These are phyloP conservation scores for Allygus modestus DNA, from an alignment of 2,888 invertebrate genomes.

Conservation along the genomic window DNA sequence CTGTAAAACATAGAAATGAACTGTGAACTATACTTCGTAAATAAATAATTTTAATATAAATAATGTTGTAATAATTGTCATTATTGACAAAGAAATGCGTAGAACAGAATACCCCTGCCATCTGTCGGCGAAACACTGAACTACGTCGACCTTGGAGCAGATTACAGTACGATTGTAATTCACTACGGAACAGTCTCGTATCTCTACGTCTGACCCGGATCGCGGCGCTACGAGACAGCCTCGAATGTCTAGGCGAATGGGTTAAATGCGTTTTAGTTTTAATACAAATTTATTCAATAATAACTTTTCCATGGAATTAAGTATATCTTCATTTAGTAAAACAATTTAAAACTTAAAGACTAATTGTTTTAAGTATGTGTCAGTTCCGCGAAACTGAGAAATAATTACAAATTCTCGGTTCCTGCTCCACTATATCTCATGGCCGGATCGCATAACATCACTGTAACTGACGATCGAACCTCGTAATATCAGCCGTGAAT, in stretches of 20 bases:
- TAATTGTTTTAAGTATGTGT: too few relatives aligned
- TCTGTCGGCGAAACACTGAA: slow-evolving; percentile 36
- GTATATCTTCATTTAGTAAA: too few relatives aligned
- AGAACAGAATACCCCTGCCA: slow-evolving; percentile 12
- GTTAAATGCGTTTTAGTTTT: too few relatives aligned
- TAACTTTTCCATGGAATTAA: too few relatives aligned
- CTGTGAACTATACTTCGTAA: slow-evolving; percentile 9
- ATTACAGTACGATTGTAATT: slow-evolving; percentile 34
- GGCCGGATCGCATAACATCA: too few relatives aligned
- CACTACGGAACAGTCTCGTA: slow-evolving; percentile 35
- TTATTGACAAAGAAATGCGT: slow-evolving; percentile 17
- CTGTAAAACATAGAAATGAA: not conserved
- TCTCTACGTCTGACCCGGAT: slow-evolving; percentile 35
- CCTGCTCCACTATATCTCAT: too few relatives aligned
- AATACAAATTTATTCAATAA: too few relatives aligned
- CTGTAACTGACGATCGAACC: too few relatives aligned
- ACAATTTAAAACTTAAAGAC: too few relatives aligned
- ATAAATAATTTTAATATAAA: slow-evolving; percentile 21
- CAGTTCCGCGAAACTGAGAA: too few relatives aligned
- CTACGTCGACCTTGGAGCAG: slow-evolving; percentile 28
- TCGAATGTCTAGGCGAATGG: slow-evolving; percentile 41
- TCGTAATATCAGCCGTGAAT: too few relatives aligned
- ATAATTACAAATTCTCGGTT: too few relatives aligned
- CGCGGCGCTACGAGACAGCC: slow-evolving; percentile 32
- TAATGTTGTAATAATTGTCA: not conserved